A percentile compares a stretch with the other conserved stretches of the same genome.
Conservation (phyloP, 2,888 invertebrate genomes). For the Steromphala cineraria region DNA sequence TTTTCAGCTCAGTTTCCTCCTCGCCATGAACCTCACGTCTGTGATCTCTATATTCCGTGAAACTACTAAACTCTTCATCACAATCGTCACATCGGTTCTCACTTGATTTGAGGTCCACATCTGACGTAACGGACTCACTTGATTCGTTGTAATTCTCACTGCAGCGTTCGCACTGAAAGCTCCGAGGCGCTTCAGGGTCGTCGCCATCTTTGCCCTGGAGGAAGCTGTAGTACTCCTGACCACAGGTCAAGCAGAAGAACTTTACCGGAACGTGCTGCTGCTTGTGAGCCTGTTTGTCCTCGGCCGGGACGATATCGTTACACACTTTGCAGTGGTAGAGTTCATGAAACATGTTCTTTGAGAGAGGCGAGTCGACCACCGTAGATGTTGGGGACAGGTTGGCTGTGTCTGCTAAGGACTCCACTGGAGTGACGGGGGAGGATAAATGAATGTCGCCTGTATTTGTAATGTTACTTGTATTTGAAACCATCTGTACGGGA, state of each 20-base stretch:
- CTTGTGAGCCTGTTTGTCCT: slow-evolving; percentile 54
- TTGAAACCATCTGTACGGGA: neutral
- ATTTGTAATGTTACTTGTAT: no score
- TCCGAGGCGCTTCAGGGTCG: neutral
- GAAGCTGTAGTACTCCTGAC: slow-evolving; percentile 25
- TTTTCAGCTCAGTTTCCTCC: slow-evolving; percentile 28
- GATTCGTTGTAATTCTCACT: neutral
- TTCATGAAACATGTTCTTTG: slow-evolving; percentile 52
- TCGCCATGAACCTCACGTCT: slow-evolving; percentile 46
- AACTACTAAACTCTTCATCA: slow-evolving; percentile 48
- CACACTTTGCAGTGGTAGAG: slow-evolving; percentile 63
- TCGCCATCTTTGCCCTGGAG: neutral
- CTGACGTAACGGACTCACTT: neutral
- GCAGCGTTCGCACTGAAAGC: slow-evolving; percentile 11
- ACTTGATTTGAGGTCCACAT: neutral
- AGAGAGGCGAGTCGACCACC: slow-evolving; percentile 4
- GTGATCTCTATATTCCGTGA: slow-evolving; percentile 50
- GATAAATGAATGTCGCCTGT: neutral
- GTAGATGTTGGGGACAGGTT: neutral
- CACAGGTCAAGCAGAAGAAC: slow-evolving; percentile 45
- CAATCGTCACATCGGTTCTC: slow-evolving; percentile 46
- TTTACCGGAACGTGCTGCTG: slow-evolving; percentile 45
- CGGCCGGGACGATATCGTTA: slow-evolving; percentile 56
- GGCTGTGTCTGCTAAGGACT: neutral
- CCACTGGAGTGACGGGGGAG: neutral